A percentile compares a stretch with the other conserved stretches of the same genome.
Evolutionary conservation across 1,140 invertebrate genomes (phyloP).

Genomic region (Megalopta genalis): DNA sequence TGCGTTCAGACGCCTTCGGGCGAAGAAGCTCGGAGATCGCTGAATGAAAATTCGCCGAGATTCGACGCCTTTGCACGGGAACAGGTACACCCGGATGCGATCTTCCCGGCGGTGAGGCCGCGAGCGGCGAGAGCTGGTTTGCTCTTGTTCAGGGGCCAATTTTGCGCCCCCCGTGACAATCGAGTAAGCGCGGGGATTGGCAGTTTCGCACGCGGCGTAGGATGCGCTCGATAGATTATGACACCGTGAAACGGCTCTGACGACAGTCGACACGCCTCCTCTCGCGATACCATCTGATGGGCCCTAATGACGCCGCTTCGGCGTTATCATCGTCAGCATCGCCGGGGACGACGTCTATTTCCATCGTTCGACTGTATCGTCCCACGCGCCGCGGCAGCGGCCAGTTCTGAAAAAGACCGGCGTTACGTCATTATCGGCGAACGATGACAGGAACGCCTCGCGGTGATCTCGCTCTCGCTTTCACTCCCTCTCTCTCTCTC

Average conservation of each 20-base stretch:
- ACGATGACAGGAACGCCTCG: slow-evolving; percentile 51
- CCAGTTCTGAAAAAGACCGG: slow-evolving; percentile 31
- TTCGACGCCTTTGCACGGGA: not conserved
- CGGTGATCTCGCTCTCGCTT: too few species aligned
- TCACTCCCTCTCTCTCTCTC: too few species aligned
- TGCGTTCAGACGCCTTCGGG: too few species aligned
- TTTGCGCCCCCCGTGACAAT: not conserved
- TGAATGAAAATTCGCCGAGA: not conserved
- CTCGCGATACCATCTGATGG: slow-evolving; percentile 27
- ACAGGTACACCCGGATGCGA: too few species aligned
- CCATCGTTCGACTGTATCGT: slow-evolving; percentile 34
- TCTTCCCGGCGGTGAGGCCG: too few species aligned
- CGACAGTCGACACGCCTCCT: not conserved
- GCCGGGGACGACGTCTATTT: slow-evolving; percentile 23
- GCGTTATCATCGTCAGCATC: slow-evolving; percentile 26
- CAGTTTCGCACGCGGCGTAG: too few species aligned
- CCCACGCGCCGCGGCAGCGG: slow-evolving; percentile 11
- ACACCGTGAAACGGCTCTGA: not conserved
- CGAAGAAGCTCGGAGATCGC: not conserved
- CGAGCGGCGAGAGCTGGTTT: too few species aligned
- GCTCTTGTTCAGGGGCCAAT: not conserved
- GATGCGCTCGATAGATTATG: not conserved
- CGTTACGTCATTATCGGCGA: slow-evolving; percentile 59
- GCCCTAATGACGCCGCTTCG: slow-evolving; percentile 35
- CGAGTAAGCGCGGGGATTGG: not conserved